Base-by-base conservation (phyloP, 2,113 vertebrate species). In the Raja brachyura region DNA sequence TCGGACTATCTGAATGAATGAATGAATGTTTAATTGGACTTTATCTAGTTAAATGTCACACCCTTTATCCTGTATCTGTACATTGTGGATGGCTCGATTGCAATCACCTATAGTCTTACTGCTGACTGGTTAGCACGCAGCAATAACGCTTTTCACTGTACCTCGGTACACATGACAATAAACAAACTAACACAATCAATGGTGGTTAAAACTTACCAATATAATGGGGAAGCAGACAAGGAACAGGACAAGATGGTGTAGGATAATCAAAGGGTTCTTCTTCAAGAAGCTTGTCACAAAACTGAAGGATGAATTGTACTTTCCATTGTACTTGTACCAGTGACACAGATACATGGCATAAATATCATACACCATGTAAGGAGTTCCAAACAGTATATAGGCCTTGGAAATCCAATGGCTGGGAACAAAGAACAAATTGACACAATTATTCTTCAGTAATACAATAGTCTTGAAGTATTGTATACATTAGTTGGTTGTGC, bases 341-440 rank as follows among this genome's bases (percentile, higher is more conserved):
- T 99, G 97, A 94, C 98, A 99, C 93, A 99, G 96, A 95, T 98
- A 99, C 99, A 99, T 99, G 95, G 97, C 97, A 0, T 97, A 98
- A 93, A 97, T 95, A 95, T 99, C 99, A 0, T 99, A 99, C 13
- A 97, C 95, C 98, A 99, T 99, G 96, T 99, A 99, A 74, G 98
- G 98, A 28, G 98, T 96, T 0, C 98, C 96, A 39, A 98, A 97
- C 97, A 98, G 98, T 94, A 98, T 93, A 81, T 99, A 99, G 93
- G 97, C 96, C 3, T 96, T 97, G 0, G 98, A 96, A 94, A 99
- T 96, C 98, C 98, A 99, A 96, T 99, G 97, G 95, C 99, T 99
- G 95, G 88, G 93, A 94, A 94, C 85, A 79, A 78, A 66, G 28
- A 95, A 86, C 90, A 92, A 70, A 90, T 70, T n/a, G n/a, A 70